Percentiles rank a stretch among this genome's conserved stretches.
Conservation (phyloP, 1,140 invertebrate species). For the Nomia melanderi region DNA sequence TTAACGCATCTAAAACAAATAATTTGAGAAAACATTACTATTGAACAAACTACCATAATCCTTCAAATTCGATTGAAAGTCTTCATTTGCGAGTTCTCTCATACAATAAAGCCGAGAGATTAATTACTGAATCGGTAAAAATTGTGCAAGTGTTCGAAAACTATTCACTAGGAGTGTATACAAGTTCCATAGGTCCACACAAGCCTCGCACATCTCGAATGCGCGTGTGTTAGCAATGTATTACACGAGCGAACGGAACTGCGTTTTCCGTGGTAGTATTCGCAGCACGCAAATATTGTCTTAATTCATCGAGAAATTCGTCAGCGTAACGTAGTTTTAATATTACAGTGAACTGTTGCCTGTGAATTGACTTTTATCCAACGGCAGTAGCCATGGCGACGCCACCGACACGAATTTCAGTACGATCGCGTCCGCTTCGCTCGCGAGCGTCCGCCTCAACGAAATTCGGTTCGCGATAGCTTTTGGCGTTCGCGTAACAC, state of each 20-base stretch:
- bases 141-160: too few species aligned
- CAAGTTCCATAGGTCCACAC: too few species aligned
- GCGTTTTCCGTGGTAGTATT: not conserved
- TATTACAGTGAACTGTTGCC: not conserved
- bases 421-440: not conserved
- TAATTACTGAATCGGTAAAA: too few species aligned
- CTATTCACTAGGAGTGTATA: too few species aligned
- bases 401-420: too few species aligned
- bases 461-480: slow-evolving; percentile 15
- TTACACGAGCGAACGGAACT: not conserved
- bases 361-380: slow-evolving; percentile 3
- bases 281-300: not conserved
- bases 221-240: not conserved
- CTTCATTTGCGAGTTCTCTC: too few species aligned
- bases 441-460: not conserved
- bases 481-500: not conserved
- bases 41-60: too few species aligned
- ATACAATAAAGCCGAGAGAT: too few species aligned
- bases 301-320: slow-evolving; percentile 10
- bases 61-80: too few species aligned
- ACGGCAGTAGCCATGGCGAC: not conserved
- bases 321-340: slow-evolving; percentile 17
- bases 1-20: too few species aligned
- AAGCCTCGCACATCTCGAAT: too few species aligned
- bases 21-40: too few species aligned